Evolutionary conservation across 2,113 vertebrate genomes (phyloP).

Genomic region (Prunella fulvescens): DNA sequence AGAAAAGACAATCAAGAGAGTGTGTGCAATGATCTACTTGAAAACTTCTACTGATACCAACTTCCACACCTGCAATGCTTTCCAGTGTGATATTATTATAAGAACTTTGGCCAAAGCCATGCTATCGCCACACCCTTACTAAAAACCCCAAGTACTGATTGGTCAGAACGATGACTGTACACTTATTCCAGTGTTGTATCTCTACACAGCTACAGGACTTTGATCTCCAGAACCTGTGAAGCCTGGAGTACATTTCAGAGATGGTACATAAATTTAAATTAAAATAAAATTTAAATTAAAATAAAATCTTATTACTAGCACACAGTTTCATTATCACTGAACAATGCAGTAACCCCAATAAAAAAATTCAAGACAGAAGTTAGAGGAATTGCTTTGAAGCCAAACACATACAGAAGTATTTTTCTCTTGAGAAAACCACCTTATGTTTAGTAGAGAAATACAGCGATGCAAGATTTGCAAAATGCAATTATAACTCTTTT

Average conservation of each 20-base stretch:
- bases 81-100: not conserved
- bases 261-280: accelerated
- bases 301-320: not conserved
- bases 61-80: not conserved
- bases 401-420: not conserved
- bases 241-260: not conserved
- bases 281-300: not conserved
- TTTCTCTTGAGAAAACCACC: not conserved
- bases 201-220: not conserved
- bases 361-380: not conserved
- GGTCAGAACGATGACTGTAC: not conserved
- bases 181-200: not conserved
- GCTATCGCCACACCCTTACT: not conserved
- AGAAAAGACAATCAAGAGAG: not conserved
- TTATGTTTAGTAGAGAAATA: not conserved
- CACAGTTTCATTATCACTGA: not conserved
- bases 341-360: not conserved
- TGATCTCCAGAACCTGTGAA: not conserved
- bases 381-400: not conserved
- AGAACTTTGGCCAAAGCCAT: not conserved
- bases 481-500: not conserved
- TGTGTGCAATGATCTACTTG: not conserved
- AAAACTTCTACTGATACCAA: not conserved
- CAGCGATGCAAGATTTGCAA: not conserved
- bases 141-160: not conserved